phyloP scores from a whole-genome alignment of 2,797 vertebrate genomes.

The Perdix hodgsoniae region DNA sequence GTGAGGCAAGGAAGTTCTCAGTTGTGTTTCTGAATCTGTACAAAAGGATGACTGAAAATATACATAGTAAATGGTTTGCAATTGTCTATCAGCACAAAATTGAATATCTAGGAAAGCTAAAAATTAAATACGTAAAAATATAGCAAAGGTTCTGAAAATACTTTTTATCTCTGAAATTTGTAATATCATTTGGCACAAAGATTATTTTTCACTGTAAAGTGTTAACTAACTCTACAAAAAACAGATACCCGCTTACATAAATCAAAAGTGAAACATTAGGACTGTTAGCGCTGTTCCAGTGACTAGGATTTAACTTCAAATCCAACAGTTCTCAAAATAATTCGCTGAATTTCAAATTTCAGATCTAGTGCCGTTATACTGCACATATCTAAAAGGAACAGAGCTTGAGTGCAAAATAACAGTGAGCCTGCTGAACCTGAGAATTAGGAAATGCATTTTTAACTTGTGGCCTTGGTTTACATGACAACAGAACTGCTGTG shows the following conservation, averaged over 20 bases:
- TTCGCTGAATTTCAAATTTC: background rate
- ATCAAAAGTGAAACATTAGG: background rate
- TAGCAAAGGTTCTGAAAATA: background rate
- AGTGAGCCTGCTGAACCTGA: background rate
- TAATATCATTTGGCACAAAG: background rate
- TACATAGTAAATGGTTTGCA: background rate
- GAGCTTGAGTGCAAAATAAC: background rate
- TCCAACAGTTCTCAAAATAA: background rate
- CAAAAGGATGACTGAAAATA: background rate
- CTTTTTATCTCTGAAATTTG: too few species aligned
- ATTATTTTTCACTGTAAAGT: background rate
- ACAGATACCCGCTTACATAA: background rate
- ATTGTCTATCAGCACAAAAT: background rate
- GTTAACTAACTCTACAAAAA: background rate
- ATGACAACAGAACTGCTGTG: slow-evolving; percentile 33
- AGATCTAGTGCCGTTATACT: background rate
- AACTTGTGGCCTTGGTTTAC: slow-evolving; percentile 19
- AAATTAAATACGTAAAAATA: background rate
- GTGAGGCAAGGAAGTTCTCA: background rate
- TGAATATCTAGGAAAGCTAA: background rate
- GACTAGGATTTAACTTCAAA: background rate
- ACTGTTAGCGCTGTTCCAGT: background rate
- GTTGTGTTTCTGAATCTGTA: background rate
- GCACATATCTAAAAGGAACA: background rate
- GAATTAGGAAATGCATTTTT: slow-evolving; percentile 34